Base-by-base conservation (phyloP, 2,888 invertebrate genomes). In the Argyresthia albistria region DNA sequence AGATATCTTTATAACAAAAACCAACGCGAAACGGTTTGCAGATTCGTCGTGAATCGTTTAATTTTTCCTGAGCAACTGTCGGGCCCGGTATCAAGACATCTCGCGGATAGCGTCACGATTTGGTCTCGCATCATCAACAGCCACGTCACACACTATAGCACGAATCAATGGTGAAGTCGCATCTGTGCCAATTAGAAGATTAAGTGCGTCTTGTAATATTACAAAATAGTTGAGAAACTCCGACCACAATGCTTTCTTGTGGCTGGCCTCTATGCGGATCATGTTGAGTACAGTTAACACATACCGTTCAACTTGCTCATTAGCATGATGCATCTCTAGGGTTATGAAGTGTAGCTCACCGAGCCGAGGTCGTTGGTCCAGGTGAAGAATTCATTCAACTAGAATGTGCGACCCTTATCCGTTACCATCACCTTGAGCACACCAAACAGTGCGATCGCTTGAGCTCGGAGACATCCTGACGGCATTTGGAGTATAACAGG, bases 251-350 rank as follows among this genome's bases (percentile, higher is more conserved):
- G 9, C n/a, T 1, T 43, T 16, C 15, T 51, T 54, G 36, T 53
- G 35, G 7, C 46, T 50, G 36, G 42, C 46, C 39, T 56, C 56
- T 1, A 56, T 51, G 0, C 51, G 43, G 1, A 56, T 45, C 54
- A 54, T 54, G 37, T 56, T 54, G 14, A n/a, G n/a, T n/a, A n/a
- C n/a, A n/a, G 54, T 54, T 1, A 54, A 35, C 1, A 43, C 35
- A 45, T 54, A 56, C 12, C 56, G 25, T 42, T 56, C 54, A 0
- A 47, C 54, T 37, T 56, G 54, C 10, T 53, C 56, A 37, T 56
- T 53, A 0, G 45, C 43, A 11, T 52, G 53, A 12, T 54, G 54
- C 54, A 55, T 55, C 16, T 53, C 56, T 0, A 51, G 54, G 6
- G 54, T 52, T 8, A 53, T 53, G 14, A 36, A 48, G n/a, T 54